These are phyloP conservation scores for Sturmia bella DNA, from an alignment of 2,888 invertebrate genomes.

Conservation along the genomic window DNA sequence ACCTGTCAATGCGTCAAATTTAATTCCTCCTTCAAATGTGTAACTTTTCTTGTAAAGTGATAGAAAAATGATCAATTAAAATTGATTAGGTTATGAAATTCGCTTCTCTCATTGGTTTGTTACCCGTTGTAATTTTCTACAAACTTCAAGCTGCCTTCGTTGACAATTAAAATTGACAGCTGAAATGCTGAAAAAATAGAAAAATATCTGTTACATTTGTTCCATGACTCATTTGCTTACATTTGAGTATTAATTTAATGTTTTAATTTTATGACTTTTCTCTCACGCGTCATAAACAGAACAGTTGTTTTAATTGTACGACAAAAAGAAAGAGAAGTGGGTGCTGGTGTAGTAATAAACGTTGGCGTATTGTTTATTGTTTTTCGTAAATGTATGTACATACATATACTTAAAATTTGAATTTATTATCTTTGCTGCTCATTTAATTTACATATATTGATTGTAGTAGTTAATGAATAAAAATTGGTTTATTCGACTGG, in stretches of 20 bases:
- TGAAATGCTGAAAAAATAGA: background rate
- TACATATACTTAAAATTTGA: background rate
- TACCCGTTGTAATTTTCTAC: background rate
- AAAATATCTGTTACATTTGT: background rate
- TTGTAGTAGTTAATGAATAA: too few species aligned
- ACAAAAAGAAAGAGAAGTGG: slow-evolving; percentile 12
- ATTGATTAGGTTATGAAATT: too few species aligned
- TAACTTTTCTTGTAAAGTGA: slow-evolving; percentile 40
- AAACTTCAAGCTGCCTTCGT: slow-evolving; percentile 4
- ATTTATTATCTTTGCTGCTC: slow-evolving; percentile 17
- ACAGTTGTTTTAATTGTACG: slow-evolving; percentile 27
- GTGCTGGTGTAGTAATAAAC: background rate
- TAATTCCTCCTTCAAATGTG: slow-evolving; percentile 59
- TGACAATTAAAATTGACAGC: slow-evolving; percentile 30
- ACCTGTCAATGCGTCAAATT: slow-evolving; percentile 66
- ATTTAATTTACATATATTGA: slow-evolving; percentile 22
- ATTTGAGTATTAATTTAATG: background rate
- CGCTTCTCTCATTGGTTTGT: too few species aligned
- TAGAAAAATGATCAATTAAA: slow-evolving; percentile 10
- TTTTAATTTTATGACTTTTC: slow-evolving; percentile 27
- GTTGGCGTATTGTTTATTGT: slow-evolving; percentile 39
- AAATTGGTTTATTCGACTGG: too few species aligned
- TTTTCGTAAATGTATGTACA: background rate
- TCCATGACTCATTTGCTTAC: background rate
- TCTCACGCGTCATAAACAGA: slow-evolving; percentile 52